Conservation (phyloP, 2,888 invertebrate species). For the Luffia ferchaultella region DNA sequence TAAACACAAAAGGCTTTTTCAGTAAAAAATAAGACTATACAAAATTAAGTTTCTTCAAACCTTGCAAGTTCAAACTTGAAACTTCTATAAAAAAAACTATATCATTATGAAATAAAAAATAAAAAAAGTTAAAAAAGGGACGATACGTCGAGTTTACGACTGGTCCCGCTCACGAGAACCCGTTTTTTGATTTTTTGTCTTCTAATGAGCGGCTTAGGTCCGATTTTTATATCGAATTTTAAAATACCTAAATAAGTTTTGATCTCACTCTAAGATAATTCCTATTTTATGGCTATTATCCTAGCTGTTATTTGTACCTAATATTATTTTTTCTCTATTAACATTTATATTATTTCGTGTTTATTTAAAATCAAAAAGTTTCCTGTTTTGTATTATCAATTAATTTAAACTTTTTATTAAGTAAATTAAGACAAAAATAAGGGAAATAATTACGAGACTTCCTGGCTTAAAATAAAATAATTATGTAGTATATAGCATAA, state of each 20-base stretch:
- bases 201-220: conserved; percentile 5
- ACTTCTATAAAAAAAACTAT: background rate
- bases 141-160: conserved; percentile 2
- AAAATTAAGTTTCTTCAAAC: background rate
- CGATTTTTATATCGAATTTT: conserved; percentile 2
- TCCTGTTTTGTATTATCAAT: background rate
- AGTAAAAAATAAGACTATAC: too few relatives aligned
- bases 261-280: background rate
- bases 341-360: background rate
- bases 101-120: background rate
- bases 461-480: too few relatives aligned
- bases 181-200: conserved; percentile 1
- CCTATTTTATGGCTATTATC: background rate
- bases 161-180: conserved; percentile 1
- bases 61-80: background rate
- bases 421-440: background rate
- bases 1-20: too few relatives aligned
- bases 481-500: too few relatives aligned
- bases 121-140: background rate
- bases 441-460: too few relatives aligned
- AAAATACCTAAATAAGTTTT: conserved; percentile 3
- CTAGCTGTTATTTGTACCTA: background rate
- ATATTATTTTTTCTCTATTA: background rate
- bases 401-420: background rate
- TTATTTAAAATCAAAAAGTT: background rate